phyloP scores from a whole-genome alignment of 2,888 invertebrate species.

The Epiblema foenella region DNA sequence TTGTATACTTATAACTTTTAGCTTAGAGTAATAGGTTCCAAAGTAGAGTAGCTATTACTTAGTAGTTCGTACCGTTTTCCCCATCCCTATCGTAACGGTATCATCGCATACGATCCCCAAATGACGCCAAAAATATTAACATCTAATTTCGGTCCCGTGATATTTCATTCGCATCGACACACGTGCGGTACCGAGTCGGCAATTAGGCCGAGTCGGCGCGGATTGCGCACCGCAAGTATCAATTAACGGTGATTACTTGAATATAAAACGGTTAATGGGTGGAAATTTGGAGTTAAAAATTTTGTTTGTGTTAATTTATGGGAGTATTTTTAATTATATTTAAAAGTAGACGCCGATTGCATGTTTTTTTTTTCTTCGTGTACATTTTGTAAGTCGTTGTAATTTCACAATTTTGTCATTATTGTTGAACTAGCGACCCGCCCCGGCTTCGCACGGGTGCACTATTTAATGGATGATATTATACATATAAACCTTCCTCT shows the following conservation, averaged over 20 bases:
- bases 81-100: neutral
- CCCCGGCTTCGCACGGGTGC: too few species aligned
- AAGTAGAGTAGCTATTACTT: neutral
- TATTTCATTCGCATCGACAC: conserved; percentile 26
- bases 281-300: neutral
- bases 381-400: too few species aligned
- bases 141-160: conserved; percentile 27
- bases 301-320: neutral
- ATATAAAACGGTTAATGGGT: conserved; percentile 4
- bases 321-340: neutral
- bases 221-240: conserved; percentile 3
- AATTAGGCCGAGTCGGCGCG: conserved; percentile 11
- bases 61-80: neutral
- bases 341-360: too few species aligned
- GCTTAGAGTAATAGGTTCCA: too few species aligned
- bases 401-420: too few species aligned
- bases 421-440: too few species aligned
- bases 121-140: conserved; percentile 32
- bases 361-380: too few species aligned
- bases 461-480: too few species aligned
- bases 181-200: neutral
- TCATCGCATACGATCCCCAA: conserved; percentile 27
- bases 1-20: too few species aligned
- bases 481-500: too few species aligned
- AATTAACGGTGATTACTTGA: conserved; percentile 13